Conservation (phyloP, 2,113 vertebrate species). For the Xiphophorus maculatus region DNA sequence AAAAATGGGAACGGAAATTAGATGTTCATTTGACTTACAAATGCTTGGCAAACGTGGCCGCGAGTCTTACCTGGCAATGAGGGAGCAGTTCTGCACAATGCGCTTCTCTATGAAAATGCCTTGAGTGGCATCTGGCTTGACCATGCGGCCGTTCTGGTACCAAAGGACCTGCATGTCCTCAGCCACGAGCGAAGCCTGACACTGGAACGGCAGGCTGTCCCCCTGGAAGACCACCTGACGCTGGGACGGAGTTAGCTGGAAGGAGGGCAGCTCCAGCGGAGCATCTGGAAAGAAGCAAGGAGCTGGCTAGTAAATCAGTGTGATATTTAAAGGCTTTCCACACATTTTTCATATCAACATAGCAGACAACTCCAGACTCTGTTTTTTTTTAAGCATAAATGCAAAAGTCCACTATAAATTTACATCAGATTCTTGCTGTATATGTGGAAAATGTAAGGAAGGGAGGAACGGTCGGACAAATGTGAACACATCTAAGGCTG, state of each 20-base stretch:
- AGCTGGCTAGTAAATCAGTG: background rate
- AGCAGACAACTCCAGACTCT: too few species aligned
- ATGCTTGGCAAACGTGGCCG: background rate
- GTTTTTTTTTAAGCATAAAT: too few species aligned
- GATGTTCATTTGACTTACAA: background rate
- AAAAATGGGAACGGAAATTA: background rate
- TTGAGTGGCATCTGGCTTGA: constrained; percentile 90
- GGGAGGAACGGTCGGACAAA: too few species aligned
- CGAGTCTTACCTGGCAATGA: constrained; percentile 89
- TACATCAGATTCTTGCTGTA: too few species aligned
- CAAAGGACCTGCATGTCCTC: constrained; percentile 97
- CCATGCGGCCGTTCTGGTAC: constrained; percentile 95
- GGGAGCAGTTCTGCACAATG: constrained; percentile 96
- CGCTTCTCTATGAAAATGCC: constrained; percentile 96
- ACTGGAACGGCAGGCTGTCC: constrained; percentile 96
- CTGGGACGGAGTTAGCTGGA: constrained; percentile 95
- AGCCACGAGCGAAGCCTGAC: constrained; percentile 93
- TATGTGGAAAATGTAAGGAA: too few species aligned
- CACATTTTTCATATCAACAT: background rate
- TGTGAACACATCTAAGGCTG: too few species aligned
- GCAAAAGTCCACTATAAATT: too few species aligned
- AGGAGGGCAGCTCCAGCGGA: constrained; percentile 93
- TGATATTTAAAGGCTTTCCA: background rate
- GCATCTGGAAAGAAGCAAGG: constrained; percentile 80
- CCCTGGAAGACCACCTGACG: constrained; percentile 97